Percentiles rank a stretch among this genome's conserved stretches.
Conservation (phyloP, 2,113 vertebrate species). For the Suncus etruscus region DNA sequence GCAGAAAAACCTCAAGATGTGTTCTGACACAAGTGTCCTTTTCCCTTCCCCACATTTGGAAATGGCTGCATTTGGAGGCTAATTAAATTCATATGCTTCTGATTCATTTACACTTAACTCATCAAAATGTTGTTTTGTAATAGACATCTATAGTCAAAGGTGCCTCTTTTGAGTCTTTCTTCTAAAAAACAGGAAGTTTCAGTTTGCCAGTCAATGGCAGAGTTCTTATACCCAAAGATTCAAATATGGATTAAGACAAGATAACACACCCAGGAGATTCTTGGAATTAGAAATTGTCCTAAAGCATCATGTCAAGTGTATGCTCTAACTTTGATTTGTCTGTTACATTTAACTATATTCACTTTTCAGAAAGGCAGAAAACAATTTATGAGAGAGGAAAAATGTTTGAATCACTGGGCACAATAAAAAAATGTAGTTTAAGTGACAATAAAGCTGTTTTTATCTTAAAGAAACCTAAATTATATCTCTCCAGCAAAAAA, state of each 20-base stretch:
- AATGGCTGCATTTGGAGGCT: conserved; percentile 79
- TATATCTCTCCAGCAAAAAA: conserved; percentile 12
- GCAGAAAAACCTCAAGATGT: conserved; percentile 57
- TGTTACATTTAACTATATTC: neutral
- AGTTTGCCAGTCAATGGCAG: conserved; percentile 69
- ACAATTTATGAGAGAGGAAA: neutral
- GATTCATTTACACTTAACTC: conserved; percentile 85
- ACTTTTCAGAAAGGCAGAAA: conserved; percentile 38
- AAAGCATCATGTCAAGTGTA: conserved; percentile 5
- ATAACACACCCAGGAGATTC: conserved; percentile 11
- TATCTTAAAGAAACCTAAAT: neutral
- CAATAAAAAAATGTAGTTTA: conserved; percentile 10
- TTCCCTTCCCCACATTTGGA: conserved; percentile 73
- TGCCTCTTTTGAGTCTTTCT: conserved; percentile 76
- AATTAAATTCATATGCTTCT: conserved; percentile 84
- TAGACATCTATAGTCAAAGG: conserved; percentile 81
- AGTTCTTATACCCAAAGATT: conserved; percentile 72
- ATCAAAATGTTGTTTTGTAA: conserved; percentile 84
- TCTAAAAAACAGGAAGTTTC: conserved; percentile 72
- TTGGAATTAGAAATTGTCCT: conserved; percentile 37
- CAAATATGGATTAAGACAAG: conserved; percentile 75
- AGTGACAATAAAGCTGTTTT: neutral
- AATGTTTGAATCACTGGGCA: neutral
- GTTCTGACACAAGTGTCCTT: conserved; percentile 70
- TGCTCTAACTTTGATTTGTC: conserved; percentile 33